Evolutionary conservation across 2,113 vertebrate species (phyloP), one percentile per base, ranked within the genome.

Genomic region (Sylvietta virens): DNA sequence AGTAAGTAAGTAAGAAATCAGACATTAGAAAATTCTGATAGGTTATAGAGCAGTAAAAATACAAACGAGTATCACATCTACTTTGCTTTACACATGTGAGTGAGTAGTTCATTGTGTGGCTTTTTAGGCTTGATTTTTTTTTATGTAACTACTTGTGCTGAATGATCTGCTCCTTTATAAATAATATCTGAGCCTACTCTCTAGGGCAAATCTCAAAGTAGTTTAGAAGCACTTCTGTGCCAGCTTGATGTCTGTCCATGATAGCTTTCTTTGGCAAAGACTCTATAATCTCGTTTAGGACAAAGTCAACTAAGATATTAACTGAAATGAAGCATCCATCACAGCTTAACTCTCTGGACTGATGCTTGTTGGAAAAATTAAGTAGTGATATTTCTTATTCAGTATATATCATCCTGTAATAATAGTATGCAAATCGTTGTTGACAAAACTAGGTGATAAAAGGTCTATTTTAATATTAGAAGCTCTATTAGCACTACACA

Each of bases 231-330:
- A 37, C 54, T 71, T 94, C 86, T 78, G 64, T 94, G 92, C 73
- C 82, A 95, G 83, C 73, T 91, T 95, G 72, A 60, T 95, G 79
- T 93, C 96, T 96, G 53, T 86, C 91, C 90, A 45, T 54, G 92
- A 67, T 71, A 92, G 70, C 51, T 97, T 97, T 97, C 78, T 91
- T 70, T 88, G 87, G 81, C 86, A 95, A 97, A 96, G 88, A 92
- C 92, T 95, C 70, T 62, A 95, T 96, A 90, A 91, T 92, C 73
- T 94, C 85, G 57, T 95, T 80, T 22, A 31, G 93, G 96, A 71
- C 70, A 96, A 97, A 97, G 70, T 96, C 90, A 96, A 76, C 71
- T 89, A 58, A 97, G 74, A 92, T 92, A 95, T 82, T 96, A 93
- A 94, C 92, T 97, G 67, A 96, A 96, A 94, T 95, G 54, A 88